Evolutionary conservation across 30 jellyfish, hydroid and myxozoan genomes (phyloP).

Genomic region (Hydractinia echinata): DNA sequence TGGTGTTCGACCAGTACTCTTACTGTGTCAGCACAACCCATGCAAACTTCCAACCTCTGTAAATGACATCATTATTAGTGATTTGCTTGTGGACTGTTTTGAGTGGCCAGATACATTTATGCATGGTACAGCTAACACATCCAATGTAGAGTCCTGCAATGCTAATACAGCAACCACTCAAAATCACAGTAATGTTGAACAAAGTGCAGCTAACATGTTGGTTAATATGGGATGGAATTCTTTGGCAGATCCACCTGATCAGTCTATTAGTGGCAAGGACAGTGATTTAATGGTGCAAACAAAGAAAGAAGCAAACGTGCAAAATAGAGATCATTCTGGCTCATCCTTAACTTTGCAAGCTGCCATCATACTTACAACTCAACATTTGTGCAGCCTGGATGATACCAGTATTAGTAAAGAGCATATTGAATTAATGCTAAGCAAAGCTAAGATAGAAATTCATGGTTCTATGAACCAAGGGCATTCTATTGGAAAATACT

Average conservation of each 20-base stretch:
- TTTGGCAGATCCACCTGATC: not conserved
- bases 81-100: constrained; percentile 71
- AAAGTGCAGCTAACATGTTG: constrained; percentile 68
- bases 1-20: constrained; percentile 86
- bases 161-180: constrained; percentile 25
- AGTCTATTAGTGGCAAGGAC: not conserved
- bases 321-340: constrained; percentile 19
- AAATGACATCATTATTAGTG: constrained; percentile 78
- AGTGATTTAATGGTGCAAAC: not conserved
- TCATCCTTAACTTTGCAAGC: constrained; percentile 51
- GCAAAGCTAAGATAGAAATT: constrained; percentile 56
- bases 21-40: constrained; percentile 66
- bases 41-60: constrained; percentile 68
- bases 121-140: constrained; percentile 45
- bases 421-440: constrained; percentile 60
- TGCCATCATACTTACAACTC: constrained; percentile 55
- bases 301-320: not conserved
- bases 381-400: constrained; percentile 64
- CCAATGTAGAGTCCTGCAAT: constrained; percentile 36
- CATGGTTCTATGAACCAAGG: constrained; percentile 29
- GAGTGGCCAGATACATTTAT: constrained; percentile 19
- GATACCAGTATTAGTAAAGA: constrained; percentile 62
- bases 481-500: constrained; percentile 28
- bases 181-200: constrained; percentile 59
- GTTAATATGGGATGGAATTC: constrained; percentile 57